Evolutionary conservation across 2,888 invertebrate species (phyloP).

Genomic region (Aricia artaxerxes): DNA sequence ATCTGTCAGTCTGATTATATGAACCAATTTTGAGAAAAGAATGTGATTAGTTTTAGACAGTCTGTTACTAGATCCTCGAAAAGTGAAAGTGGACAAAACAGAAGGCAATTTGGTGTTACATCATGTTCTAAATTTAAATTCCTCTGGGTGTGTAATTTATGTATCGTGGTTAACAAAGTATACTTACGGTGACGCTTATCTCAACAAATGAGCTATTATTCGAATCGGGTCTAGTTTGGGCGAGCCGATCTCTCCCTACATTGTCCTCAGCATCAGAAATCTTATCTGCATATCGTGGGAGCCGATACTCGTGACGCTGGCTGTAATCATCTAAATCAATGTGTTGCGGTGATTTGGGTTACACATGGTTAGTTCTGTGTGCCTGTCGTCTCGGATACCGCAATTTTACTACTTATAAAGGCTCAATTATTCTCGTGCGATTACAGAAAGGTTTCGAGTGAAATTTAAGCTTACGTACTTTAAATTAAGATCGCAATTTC

Average conservation of each 20-base stretch:
- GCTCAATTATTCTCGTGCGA: neutral
- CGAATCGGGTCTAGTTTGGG: slow-evolving; percentile 52
- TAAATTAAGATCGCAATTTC: neutral
- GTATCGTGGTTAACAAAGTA: slow-evolving; percentile 36
- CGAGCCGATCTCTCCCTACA: slow-evolving; percentile 69
- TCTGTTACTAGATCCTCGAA: neutral
- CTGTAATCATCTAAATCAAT: slow-evolving; percentile 48
- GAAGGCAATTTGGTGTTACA: slow-evolving; percentile 1
- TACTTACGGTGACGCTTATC: slow-evolving; percentile 64
- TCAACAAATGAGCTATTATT: slow-evolving; percentile 73
- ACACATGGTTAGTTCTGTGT: slow-evolving; percentile 34
- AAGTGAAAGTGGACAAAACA: slow-evolving; percentile 3
- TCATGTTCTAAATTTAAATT: slow-evolving; percentile 26
- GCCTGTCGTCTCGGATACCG: slow-evolving; percentile 26
- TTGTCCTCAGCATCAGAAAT: slow-evolving; percentile 76
- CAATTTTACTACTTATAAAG: neutral
- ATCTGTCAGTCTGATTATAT: neutral
- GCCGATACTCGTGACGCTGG: slow-evolving; percentile 52
- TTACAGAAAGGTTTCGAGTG: neutral
- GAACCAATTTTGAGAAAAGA: neutral
- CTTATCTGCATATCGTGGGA: slow-evolving; percentile 76
- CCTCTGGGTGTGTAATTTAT: slow-evolving; percentile 34
- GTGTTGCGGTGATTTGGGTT: slow-evolving; percentile 48
- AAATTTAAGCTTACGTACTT: neutral
- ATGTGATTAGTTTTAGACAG: neutral